A percentile compares a stretch with the other conserved stretches of the same genome.
Evolutionary conservation across 2,888 invertebrate species (phyloP).

Genomic region (Lithophane semibrunnea): DNA sequence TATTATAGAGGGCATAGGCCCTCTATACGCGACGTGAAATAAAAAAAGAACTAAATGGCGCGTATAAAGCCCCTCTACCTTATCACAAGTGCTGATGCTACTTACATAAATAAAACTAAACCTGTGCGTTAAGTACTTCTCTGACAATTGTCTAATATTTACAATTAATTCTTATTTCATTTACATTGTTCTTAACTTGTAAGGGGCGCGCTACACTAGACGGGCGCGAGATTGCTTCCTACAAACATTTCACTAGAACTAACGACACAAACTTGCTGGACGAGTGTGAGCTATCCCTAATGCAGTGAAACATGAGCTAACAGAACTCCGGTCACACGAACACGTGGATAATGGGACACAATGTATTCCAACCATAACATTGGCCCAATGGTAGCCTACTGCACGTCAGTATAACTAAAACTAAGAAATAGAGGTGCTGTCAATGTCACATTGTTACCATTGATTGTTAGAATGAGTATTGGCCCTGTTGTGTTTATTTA

Average conservation of each 20-base stretch:
- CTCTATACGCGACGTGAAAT: background rate
- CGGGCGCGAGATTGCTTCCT: slow-evolving; percentile 20
- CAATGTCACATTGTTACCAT: background rate
- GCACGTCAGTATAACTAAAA: background rate
- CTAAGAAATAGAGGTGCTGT: background rate
- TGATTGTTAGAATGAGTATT: background rate
- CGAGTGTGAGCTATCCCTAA: background rate
- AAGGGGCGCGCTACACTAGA: background rate
- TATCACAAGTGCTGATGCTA: background rate
- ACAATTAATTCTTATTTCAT: slow-evolving; percentile 16
- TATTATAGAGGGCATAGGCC: background rate
- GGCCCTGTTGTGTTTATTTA: background rate
- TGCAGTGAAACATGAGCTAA: slow-evolving; percentile 2
- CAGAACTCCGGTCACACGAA: background rate
- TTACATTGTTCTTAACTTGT: slow-evolving; percentile 18
- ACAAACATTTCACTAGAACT: background rate
- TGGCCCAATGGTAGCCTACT: background rate
- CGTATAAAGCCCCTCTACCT: too few species aligned
- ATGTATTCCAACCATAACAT: background rate
- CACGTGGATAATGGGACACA: too few species aligned
- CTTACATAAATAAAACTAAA: background rate
- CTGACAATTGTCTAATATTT: slow-evolving; percentile 26
- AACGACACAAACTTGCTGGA: background rate
- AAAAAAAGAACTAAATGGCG: background rate
- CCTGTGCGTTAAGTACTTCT: slow-evolving; percentile 38